Percentiles rank a stretch among this genome's conserved stretches.
phyloP scores from a whole-genome alignment of 2,113 vertebrate species.

The Phalacrocorax aristotelis region DNA sequence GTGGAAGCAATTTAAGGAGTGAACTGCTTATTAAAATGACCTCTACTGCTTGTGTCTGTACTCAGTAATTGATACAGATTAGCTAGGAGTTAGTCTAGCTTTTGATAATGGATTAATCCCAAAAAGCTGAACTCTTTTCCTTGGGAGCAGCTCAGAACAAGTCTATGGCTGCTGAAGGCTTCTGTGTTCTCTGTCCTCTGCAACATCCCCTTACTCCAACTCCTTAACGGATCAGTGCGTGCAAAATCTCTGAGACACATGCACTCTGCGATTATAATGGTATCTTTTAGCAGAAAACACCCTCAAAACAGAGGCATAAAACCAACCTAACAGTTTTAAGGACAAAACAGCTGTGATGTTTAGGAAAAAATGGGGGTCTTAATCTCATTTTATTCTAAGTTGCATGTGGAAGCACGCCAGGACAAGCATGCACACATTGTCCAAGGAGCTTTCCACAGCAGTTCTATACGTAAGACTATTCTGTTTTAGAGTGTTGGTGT shows the following conservation, averaged over 20 bases:
- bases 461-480: accelerated
- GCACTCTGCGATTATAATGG: neutral
- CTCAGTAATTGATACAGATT: constrained; percentile 50
- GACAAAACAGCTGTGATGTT: neutral
- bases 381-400: neutral
- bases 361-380: neutral
- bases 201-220: neutral
- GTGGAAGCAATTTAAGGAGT: constrained; percentile 31
- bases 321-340: neutral
- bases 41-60: constrained; percentile 14
- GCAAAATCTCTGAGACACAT: neutral
- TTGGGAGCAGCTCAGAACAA: neutral
- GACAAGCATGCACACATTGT: neutral
- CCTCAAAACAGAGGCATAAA: neutral
- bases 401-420: neutral
- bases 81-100: constrained; percentile 7
- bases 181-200: neutral
- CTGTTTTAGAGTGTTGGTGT: neutral
- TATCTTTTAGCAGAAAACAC: neutral
- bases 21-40: constrained; percentile 34
- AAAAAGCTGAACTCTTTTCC: neutral
- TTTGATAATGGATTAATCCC: constrained; percentile 50
- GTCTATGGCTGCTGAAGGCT: neutral
- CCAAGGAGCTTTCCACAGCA: neutral
- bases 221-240: neutral